These are phyloP conservation scores for Himalopsyche anomala DNA, from an alignment of 2,888 invertebrate genomes.

Conservation along the genomic window DNA sequence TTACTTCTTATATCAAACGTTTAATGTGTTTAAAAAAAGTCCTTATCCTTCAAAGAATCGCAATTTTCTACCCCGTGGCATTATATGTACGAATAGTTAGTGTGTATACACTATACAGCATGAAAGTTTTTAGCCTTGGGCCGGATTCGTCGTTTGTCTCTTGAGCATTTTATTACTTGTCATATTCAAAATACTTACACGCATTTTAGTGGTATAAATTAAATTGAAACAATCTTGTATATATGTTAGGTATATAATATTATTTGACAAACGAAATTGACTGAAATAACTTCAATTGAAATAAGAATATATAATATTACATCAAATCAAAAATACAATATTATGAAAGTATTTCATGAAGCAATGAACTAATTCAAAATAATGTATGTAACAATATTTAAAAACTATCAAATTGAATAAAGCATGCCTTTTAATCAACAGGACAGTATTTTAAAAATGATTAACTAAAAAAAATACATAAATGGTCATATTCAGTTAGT, in stretches of 20 bases:
- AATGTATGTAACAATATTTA: no score
- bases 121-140: slow-evolving; percentile 48
- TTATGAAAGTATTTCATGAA: no score
- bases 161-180: slow-evolving; percentile 40
- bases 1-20: neutral
- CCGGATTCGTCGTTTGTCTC: slow-evolving; percentile 51
- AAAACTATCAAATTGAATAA: no score
- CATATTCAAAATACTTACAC: slow-evolving; percentile 12
- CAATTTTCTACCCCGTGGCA: slow-evolving; percentile 32
- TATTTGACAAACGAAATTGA: neutral
- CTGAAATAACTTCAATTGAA: no score
- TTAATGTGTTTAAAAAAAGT: slow-evolving; percentile 13
- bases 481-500: no score
- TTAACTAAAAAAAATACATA: no score
- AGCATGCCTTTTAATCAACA: no score
- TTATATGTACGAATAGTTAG: slow-evolving; percentile 2
- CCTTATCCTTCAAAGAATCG: slow-evolving; percentile 14
- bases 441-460: no score
- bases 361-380: no score
- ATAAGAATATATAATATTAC: no score
- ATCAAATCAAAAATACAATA: no score
- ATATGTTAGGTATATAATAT: neutral
- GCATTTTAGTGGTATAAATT: neutral
- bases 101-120: neutral
- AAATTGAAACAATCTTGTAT: neutral